These are phyloP conservation scores for Anagrus nilaparvatae DNA, from an alignment of 1,140 invertebrate genomes.

Conservation along the genomic window DNA sequence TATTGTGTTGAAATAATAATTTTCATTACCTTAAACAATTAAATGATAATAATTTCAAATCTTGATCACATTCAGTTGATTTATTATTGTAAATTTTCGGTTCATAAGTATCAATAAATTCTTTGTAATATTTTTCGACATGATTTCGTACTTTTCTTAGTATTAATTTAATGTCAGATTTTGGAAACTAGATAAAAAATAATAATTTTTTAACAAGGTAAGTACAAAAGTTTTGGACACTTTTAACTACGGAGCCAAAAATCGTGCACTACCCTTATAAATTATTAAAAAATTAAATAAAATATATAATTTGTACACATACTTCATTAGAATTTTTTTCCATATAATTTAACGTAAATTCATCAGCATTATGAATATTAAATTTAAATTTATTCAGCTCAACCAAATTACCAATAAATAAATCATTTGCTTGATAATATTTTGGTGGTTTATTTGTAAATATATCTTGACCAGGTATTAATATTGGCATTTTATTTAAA, in stretches of 20 bases:
- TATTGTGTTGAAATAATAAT: background rate
- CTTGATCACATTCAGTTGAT: slow-evolving; percentile 44
- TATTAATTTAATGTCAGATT: slow-evolving; percentile 56
- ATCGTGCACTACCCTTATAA: no score
- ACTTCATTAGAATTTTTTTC: slow-evolving; percentile 68
- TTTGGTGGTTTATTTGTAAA: slow-evolving; percentile 57
- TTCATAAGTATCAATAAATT: slow-evolving; percentile 60
- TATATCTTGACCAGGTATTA: slow-evolving; percentile 62
- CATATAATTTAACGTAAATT: slow-evolving; percentile 80
- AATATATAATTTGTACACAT: slow-evolving; percentile 18
- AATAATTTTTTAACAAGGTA: background rate
- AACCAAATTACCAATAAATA: slow-evolving; percentile 70
- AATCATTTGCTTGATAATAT: slow-evolving; percentile 62
- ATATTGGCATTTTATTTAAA: slow-evolving; percentile 52
- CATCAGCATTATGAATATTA: slow-evolving; percentile 66
- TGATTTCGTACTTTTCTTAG: slow-evolving; percentile 61
- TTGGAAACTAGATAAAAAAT: slow-evolving; percentile 49
- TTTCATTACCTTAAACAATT: background rate
- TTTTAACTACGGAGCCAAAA: no score
- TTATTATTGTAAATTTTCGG: slow-evolving; percentile 37
- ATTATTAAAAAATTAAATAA: slow-evolving; percentile 9
- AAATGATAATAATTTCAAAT: slow-evolving; percentile 15
- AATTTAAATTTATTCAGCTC: slow-evolving; percentile 70
- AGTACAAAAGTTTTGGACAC: no score
- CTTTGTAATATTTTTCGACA: slow-evolving; percentile 58